Conservation (phyloP, 2,113 vertebrate genomes). For the Dinomys branickii region DNA sequence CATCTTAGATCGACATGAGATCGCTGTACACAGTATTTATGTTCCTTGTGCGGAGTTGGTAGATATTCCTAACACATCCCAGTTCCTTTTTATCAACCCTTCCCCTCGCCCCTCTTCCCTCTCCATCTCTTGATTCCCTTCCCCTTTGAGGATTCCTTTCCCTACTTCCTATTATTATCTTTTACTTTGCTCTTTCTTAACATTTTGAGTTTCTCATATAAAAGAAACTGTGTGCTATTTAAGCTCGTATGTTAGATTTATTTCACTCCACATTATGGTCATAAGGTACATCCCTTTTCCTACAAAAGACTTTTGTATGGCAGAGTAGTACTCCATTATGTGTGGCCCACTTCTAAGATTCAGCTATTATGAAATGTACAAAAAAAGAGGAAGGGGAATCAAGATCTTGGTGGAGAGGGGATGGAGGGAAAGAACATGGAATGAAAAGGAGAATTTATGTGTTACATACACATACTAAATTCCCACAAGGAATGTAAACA, state of each 20-base stretch:
- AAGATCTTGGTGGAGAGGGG: not conserved
- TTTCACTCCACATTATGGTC: not conserved
- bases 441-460: not conserved
- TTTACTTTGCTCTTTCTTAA: not conserved
- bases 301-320: not conserved
- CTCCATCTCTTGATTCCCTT: not conserved
- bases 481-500: not conserved
- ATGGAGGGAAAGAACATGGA: not conserved
- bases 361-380: not conserved
- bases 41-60: not conserved
- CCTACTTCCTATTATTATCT: not conserved
- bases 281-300: not conserved
- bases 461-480: not conserved
- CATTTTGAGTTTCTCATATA: not conserved
- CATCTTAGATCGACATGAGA: conserved; percentile 10
- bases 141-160: not conserved
- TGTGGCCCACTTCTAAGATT: not conserved
- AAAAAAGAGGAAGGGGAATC: not conserved
- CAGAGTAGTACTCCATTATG: not conserved
- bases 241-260: not conserved
- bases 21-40: not conserved
- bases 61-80: not conserved
- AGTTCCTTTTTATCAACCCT: not conserved
- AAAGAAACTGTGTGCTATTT: not conserved
- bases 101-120: not conserved